Evolutionary conservation across 2,797 vertebrate species (phyloP).

Genomic region (Chaetophractus vellerosus): DNA sequence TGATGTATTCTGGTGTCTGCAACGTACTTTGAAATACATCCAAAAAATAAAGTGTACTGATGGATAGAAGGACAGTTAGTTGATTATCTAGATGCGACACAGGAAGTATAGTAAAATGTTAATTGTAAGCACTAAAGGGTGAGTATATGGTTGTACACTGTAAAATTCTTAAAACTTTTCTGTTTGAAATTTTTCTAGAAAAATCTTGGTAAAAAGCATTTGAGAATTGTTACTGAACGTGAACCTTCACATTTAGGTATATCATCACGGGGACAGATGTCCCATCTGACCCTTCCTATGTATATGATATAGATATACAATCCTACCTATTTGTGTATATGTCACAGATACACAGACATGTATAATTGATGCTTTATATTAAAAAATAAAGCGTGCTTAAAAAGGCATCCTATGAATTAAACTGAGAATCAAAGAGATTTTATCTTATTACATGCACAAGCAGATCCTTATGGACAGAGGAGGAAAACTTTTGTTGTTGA

Average conservation of each 20-base stretch:
- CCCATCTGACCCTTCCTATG: slow-evolving; percentile 10
- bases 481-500: not conserved
- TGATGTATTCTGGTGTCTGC: not conserved
- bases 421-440: slow-evolving; percentile 36
- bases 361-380: not conserved
- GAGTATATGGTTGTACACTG: not conserved
- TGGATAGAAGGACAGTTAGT: not conserved
- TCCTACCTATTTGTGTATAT: not conserved
- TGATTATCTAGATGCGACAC: not conserved
- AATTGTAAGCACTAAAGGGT: not conserved
- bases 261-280: not conserved
- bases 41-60: slow-evolving; percentile 25
- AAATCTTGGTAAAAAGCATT: not conserved
- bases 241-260: not conserved
- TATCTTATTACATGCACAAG: not conserved
- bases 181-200: slow-evolving; percentile 11
- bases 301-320: not conserved
- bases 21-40: slow-evolving; percentile 31
- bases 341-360: not conserved
- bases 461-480: not conserved
- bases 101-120: slow-evolving; percentile 15
- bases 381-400: slow-evolving; percentile 45
- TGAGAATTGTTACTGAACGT: not conserved
- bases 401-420: slow-evolving; percentile 41
- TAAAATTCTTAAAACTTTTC: slow-evolving; percentile 23